Conservation (phyloP, 1,140 invertebrate species). For the Galleria mellonella region DNA sequence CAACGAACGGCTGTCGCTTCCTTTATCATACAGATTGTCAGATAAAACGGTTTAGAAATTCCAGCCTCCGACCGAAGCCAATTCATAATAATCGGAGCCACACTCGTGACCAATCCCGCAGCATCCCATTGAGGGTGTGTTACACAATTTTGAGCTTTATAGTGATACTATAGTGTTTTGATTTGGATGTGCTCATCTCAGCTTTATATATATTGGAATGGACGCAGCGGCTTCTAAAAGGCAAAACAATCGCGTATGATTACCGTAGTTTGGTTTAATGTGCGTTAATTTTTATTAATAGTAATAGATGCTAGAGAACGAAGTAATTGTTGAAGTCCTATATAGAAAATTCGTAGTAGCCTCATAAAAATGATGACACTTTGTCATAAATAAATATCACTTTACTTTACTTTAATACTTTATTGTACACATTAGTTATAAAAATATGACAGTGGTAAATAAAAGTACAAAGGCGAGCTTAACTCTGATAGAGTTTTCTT, state of each 20-base stretch:
- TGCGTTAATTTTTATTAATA: slow-evolving; percentile 1
- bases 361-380: too few species aligned
- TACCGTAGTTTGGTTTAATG: not conserved
- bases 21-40: not conserved
- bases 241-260: not conserved
- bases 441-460: too few species aligned
- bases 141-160: not conserved
- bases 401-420: too few species aligned
- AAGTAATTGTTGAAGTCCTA: too few species aligned
- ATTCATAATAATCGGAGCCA: not conserved
- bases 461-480: too few species aligned
- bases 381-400: too few species aligned
- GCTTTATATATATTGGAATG: not conserved
- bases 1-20: not conserved
- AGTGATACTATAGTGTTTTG: not conserved
- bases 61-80: slow-evolving; percentile 1
- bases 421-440: too few species aligned
- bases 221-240: not conserved
- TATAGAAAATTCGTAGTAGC: too few species aligned
- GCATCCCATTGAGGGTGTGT: not conserved
- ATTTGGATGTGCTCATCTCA: not conserved
- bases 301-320: not conserved
- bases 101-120: too few species aligned
- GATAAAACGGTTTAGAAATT: slow-evolving; percentile 1
- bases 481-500: too few species aligned